Evolutionary conservation across 2,113 vertebrate genomes (phyloP).

Genomic region (Panthera uncia): DNA sequence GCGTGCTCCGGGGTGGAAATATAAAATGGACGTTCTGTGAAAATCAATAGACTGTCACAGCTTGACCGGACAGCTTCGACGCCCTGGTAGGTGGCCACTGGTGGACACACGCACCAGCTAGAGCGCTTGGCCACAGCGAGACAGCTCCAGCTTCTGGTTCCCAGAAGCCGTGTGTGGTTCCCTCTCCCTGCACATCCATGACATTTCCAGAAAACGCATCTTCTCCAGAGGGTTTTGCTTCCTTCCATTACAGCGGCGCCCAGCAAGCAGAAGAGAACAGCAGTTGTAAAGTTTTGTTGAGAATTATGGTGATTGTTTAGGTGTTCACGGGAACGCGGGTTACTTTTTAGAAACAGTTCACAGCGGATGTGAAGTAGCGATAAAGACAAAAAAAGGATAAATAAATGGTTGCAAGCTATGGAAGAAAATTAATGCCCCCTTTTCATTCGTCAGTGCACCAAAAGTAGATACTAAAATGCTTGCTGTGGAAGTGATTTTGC

Average conservation of each 20-base stretch:
- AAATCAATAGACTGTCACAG: constrained; percentile 34
- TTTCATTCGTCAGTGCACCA: constrained; percentile 51
- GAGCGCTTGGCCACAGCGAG: rapidly evolving
- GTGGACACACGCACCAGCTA: background rate
- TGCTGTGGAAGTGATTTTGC: constrained; percentile 12
- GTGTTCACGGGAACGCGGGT: constrained; percentile 55
- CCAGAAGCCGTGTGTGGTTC: background rate
- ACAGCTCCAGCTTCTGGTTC: background rate
- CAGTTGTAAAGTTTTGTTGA: background rate
- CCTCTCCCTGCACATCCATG: constrained; percentile 7
- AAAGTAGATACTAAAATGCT: background rate
- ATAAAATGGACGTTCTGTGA: constrained; percentile 9
- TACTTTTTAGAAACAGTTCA: constrained; percentile 53
- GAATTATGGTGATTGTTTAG: background rate
- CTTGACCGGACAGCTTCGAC: background rate
- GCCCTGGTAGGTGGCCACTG: background rate
- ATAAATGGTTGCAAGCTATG: constrained; percentile 44
- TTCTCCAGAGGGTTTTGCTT: constrained; percentile 44
- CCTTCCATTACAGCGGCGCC: background rate
- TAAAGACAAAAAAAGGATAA: constrained; percentile 64
- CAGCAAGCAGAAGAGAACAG: constrained; percentile 11
- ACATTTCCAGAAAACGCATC: background rate
- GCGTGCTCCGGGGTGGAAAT: background rate
- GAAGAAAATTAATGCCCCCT: constrained; percentile 41
- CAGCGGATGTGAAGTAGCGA: constrained; percentile 43